These are phyloP conservation scores for Glossophaga mutica DNA, from an alignment of 2,797 vertebrate species.

Conservation along the genomic window DNA sequence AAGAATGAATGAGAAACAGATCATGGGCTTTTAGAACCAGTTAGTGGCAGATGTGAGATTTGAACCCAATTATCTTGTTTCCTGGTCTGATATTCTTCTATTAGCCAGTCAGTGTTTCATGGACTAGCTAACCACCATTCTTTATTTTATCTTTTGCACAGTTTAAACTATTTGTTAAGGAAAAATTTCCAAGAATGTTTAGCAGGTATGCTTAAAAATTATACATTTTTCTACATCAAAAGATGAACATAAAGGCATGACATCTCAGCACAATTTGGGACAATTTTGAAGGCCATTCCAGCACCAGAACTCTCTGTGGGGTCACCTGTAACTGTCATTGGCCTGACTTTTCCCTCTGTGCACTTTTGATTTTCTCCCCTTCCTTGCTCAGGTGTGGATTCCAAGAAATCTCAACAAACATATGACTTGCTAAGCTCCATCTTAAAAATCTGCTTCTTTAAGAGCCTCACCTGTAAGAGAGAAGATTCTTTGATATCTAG, in stretches of 20 bases:
- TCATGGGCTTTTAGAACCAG: background rate
- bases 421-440: background rate
- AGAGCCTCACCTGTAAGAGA: background rate
- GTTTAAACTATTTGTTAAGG: background rate
- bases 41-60: background rate
- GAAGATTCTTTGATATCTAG: background rate
- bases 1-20: background rate
- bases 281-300: background rate
- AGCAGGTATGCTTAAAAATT: background rate
- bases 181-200: background rate
- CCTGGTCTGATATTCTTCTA: background rate
- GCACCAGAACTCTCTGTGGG: background rate
- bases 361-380: background rate
- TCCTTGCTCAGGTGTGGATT: background rate
- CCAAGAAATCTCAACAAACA: background rate
- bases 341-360: background rate
- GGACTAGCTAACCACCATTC: background rate
- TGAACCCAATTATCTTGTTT: background rate
- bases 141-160: background rate
- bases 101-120: background rate
- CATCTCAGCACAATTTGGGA: background rate
- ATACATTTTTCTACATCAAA: background rate
- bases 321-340: background rate
- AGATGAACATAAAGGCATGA: background rate
- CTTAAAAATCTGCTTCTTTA: background rate